Conservation (phyloP, 1,140 invertebrate genomes). For the Frieseomelitta varia region DNA sequence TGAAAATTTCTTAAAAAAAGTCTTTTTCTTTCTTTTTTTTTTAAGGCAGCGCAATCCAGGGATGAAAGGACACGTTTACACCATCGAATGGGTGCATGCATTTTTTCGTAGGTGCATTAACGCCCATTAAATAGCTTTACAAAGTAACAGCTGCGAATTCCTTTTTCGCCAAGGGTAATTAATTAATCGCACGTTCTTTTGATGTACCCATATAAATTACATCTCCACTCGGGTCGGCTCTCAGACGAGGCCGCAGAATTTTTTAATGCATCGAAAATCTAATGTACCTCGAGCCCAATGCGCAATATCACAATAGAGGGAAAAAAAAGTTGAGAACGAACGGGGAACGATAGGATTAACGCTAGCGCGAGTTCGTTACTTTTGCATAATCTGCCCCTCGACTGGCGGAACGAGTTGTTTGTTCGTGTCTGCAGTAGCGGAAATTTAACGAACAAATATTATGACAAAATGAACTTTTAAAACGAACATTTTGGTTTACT, state of each 20-base stretch:
- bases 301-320: background rate
- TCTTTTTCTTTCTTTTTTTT: background rate
- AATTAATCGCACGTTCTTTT: slow-evolving; percentile 56
- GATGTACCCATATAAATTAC: slow-evolving; percentile 57
- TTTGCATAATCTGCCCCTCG: background rate
- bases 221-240: slow-evolving; percentile 30
- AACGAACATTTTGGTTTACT: background rate
- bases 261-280: slow-evolving; percentile 52
- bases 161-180: slow-evolving; percentile 29
- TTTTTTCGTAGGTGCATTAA: slow-evolving; percentile 25
- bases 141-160: slow-evolving; percentile 8
- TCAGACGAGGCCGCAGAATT: slow-evolving; percentile 13
- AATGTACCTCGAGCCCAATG: slow-evolving; percentile 5
- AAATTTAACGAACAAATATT: background rate
- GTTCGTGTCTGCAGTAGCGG: background rate
- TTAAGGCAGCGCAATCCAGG: background rate
- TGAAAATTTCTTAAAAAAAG: background rate
- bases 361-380: slow-evolving; percentile 42
- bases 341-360: slow-evolving; percentile 9
- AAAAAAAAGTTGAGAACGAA: too few relatives aligned
- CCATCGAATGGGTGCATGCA: background rate
- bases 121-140: slow-evolving; percentile 9
- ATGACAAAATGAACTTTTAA: background rate
- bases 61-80: background rate
- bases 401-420: background rate